phyloP scores from a whole-genome alignment of 2,888 invertebrate species.

The Papilio elwesi region DNA sequence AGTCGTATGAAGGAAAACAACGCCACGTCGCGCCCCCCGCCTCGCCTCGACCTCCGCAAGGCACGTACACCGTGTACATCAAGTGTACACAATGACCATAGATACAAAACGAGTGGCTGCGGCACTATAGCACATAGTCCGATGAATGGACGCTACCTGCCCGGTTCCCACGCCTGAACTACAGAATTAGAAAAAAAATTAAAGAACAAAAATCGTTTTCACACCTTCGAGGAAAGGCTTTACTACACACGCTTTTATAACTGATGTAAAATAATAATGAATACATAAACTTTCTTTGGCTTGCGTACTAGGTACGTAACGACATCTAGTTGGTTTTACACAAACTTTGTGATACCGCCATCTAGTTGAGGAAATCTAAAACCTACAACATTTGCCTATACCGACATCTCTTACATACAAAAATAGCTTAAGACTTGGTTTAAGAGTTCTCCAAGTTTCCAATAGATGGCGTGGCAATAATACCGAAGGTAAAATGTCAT shows the following conservation, averaged over 20 bases:
- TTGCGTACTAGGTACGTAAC: conserved; percentile 47
- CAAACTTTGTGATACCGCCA: conserved; percentile 46
- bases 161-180: conserved; percentile 74
- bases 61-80: conserved; percentile 30
- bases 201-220: conserved; percentile 80
- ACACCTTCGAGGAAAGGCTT: conserved; percentile 80
- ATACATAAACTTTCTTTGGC: conserved; percentile 67
- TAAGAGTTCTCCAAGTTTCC: too few relatives aligned
- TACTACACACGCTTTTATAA: conserved; percentile 69
- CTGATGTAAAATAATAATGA: conserved; percentile 78
- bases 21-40: conserved; percentile 44
- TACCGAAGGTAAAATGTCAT: too few relatives aligned
- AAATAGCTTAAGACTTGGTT: background rate
- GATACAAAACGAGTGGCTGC: conserved; percentile 30
- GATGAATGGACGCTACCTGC: conserved; percentile 62
- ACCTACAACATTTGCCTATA: background rate
- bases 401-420: conserved; percentile 40
- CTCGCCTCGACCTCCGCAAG: conserved; percentile 40
- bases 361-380: conserved; percentile 43
- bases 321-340: conserved; percentile 59
- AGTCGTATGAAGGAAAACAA: conserved; percentile 43
- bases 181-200: conserved; percentile 57
- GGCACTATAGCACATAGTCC: conserved; percentile 49
- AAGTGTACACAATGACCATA: conserved; percentile 36
- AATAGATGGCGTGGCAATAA: too few relatives aligned